Evolutionary conservation across 2,888 invertebrate genomes (phyloP).

Genomic region (Proisotoma minuta): DNA sequence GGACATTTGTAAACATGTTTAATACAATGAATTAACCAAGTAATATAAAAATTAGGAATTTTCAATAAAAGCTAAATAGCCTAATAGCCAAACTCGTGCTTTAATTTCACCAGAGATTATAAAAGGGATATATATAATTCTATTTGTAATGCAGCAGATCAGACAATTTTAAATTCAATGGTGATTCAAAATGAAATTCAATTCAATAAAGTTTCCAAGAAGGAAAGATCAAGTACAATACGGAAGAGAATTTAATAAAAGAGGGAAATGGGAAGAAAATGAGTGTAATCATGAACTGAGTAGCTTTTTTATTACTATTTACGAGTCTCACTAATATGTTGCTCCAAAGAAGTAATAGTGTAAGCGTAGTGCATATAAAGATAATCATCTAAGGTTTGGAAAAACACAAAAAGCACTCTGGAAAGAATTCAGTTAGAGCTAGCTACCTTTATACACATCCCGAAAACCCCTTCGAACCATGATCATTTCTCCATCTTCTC

Average conservation of each 20-base stretch:
- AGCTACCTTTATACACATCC: constrained; percentile 53
- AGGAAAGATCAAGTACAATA: background rate
- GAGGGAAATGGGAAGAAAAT: constrained; percentile 5
- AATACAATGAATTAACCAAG: too few relatives aligned
- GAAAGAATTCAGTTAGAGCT: background rate
- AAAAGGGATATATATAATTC: too few relatives aligned
- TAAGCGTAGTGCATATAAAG: background rate
- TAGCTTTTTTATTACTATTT: constrained; percentile 23
- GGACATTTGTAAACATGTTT: too few relatives aligned
- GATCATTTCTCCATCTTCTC: constrained; percentile 59
- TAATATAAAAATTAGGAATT: too few relatives aligned
- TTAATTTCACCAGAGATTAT: too few relatives aligned
- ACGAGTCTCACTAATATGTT: constrained; percentile 15
- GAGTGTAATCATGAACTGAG: constrained; percentile 16
- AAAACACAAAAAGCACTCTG: background rate
- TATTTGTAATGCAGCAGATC: too few relatives aligned
- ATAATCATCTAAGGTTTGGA: background rate
- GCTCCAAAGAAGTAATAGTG: background rate
- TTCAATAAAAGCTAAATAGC: too few relatives aligned
- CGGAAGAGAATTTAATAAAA: background rate
- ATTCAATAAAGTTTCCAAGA: too few relatives aligned
- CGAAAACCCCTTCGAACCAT: constrained; percentile 52
- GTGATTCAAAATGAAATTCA: too few relatives aligned
- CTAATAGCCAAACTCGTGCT: too few relatives aligned
- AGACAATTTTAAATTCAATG: too few relatives aligned